Base-by-base conservation (phyloP, 2,797 vertebrate species). In the Balearica regulorum region DNA sequence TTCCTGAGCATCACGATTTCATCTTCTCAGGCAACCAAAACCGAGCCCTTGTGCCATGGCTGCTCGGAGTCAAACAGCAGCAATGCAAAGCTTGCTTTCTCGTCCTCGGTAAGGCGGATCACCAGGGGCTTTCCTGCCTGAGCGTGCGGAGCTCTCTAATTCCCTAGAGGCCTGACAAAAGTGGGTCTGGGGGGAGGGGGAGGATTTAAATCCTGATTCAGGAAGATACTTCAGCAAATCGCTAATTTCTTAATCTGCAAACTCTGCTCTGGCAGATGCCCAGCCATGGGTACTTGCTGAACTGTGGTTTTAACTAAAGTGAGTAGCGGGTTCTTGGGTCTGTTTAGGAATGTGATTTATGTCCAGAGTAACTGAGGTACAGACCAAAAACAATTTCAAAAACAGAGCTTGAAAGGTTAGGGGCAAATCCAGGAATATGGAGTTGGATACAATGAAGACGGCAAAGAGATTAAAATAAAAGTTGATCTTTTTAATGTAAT, bases 31-130 rank as follows among this genome's bases (percentile, higher is more conserved):
- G 31, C 60, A 73, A 39, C 46, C 51, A 8, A 48, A 70, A 18
- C 15, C 0, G 0, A 88, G 26, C 21, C 39, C 13, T 65, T 5
- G 5, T 20, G 28, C 28, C 1, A 0, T 46, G 79, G 41, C 49
- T 46, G 33, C 58, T 54, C 19, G 15, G 73, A 44, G 55, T 43
- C 26, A 18, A n/a, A 35, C 11, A 46, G 39, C 83, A 79, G 53
- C 87, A 25, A 11, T 1, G 24, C 73, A 22, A 57, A 48, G 80
- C 49, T 49, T n/a, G 22, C 61, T 64, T 20, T 24, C 48, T 28
- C 1, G 0, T 53, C 33, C 58, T 28, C 28, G 5, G 17, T 29
- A 11, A 89, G 60, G 39, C 0, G 0, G 29, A 35, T 87, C 82
- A 22, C 55, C 11, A 2, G 60, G 16, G 53, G 25, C 41, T 89